A percentile compares a stretch with the other conserved stretches of the same genome.
These are phyloP conservation scores for Selene dorsalis DNA, from an alignment of 2,797 vertebrate species.

Conservation along the genomic window DNA sequence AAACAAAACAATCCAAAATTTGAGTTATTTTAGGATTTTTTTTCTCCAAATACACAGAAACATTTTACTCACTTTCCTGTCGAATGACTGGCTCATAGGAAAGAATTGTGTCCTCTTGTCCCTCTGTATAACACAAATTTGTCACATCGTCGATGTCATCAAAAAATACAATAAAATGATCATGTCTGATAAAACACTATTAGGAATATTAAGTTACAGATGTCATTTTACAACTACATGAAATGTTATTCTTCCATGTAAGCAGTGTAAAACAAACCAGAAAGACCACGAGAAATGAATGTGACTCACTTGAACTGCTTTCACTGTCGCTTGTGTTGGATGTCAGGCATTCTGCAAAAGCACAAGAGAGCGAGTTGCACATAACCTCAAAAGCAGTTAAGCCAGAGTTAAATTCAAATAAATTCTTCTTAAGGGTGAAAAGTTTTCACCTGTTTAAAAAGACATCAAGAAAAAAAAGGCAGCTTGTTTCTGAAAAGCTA, in stretches of 20 bases:
- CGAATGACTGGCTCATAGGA: constrained; percentile 98
- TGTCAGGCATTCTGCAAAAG: constrained; percentile 93
- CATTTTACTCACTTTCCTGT: constrained; percentile 94
- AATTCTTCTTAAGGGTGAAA: constrained; percentile 35
- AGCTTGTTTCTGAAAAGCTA: constrained; percentile 44
- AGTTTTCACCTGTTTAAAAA: constrained; percentile 46
- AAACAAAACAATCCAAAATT: neutral
- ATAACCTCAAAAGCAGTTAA: constrained; percentile 19
- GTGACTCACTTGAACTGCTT: constrained; percentile 99
- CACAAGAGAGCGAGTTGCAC: constrained; percentile 53
- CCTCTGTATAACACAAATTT: constrained; percentile 87
- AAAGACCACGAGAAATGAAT: constrained; percentile 46
- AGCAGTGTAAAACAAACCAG: constrained; percentile 49
- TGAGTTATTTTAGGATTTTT: neutral
- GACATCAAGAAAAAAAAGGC: constrained; percentile 8
- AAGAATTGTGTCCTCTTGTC: constrained; percentile 97
- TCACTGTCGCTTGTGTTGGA: constrained; percentile 99
- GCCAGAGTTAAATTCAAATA: constrained; percentile 21
- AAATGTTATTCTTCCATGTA: constrained; percentile 43
- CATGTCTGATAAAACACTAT: neutral
- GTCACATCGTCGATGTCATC: constrained; percentile 5
- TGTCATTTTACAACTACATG: constrained; percentile 39
- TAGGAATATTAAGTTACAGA: constrained; percentile 33
- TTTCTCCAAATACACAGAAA: neutral
- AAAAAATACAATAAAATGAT: constrained; percentile 3